Base-by-base conservation (phyloP, 2,113 vertebrate species). In the Podarcis raffonei region DNA sequence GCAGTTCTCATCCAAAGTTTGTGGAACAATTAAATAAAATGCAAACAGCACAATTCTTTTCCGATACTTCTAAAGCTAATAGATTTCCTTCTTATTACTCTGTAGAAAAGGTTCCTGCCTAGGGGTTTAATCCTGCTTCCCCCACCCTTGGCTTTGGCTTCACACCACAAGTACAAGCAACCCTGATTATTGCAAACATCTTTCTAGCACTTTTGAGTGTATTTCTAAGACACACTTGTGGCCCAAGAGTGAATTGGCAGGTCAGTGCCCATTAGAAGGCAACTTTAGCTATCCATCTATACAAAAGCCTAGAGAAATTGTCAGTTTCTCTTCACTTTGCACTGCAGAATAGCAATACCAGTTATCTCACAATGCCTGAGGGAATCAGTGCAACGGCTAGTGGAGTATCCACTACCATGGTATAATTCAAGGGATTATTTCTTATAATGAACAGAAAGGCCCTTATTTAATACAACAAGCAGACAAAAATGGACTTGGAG, bases 21-120 rank as follows among this genome's bases (percentile, higher is more conserved):
- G 82, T 88, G 90, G 37, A 89, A 74, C 30, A 62, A 89, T 76
- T 79, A 83, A 83, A 84, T 65, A 82, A 89, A 91, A 71, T 2
- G 72, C 0, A 0, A 74, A 20, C 42, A 74, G 22, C 15, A 65
- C 3, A 83, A 74, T 7, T 92, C 6, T 79, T 78, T 85, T 85
- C 78, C 53, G 39, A 91, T 82, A 87, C 9, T 75, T 76, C 11
- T 66, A 68, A 25, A 77, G 23, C 68, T 80, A 27, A 85, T 89
- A 86, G 80, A 75, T 92, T 74, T 81, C n/a, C 1, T 69, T 77
- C 66, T 78, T 8, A 76, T 85, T 77, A 65, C 2, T 2, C 0
- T 1, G 0, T 57, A 85, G 88, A 0, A 2, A 66, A 87, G 91
- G 4, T 7, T 53, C 23, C 37, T 85, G 87, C 39, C 57, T 42